Evolutionary conservation across 2,113 vertebrate genomes (phyloP).

Genomic region (Neogobius melanostomus): DNA sequence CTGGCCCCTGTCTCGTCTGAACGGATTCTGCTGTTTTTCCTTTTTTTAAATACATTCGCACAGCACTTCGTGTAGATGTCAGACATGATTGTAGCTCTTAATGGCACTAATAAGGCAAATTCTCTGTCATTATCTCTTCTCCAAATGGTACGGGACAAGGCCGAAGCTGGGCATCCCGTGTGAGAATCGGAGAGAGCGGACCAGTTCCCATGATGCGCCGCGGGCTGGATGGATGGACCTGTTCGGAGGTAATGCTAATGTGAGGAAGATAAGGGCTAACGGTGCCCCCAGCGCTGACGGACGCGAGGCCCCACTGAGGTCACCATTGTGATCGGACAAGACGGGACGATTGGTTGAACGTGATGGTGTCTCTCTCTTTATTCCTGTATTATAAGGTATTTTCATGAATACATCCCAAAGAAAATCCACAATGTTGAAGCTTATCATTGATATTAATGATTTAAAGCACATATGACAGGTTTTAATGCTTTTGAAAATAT

Average conservation of each 20-base stretch:
- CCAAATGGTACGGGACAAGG: conserved; percentile 42
- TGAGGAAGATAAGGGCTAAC: conserved; percentile 30
- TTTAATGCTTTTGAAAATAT: too few relatives aligned
- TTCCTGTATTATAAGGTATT: background rate
- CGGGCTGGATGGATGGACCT: conserved; percentile 10
- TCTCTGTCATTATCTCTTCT: conserved; percentile 71
- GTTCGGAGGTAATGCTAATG: conserved; percentile 29
- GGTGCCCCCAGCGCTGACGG: conserved; percentile 1
- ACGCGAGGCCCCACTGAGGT: conserved; percentile 2
- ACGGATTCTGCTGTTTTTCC: too few relatives aligned
- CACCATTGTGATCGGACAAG: background rate
- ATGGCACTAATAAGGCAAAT: conserved; percentile 75
- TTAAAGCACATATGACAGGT: too few relatives aligned
- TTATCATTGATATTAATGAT: too few relatives aligned
- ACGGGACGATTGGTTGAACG: background rate
- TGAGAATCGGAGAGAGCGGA: conserved; percentile 34
- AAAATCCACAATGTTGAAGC: background rate
- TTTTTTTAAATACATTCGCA: background rate
- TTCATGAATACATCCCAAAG: background rate
- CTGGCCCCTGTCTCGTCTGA: too few relatives aligned
- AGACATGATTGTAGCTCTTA: conserved; percentile 63
- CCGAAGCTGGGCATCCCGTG: conserved; percentile 13
- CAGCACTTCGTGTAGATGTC: conserved; percentile 45
- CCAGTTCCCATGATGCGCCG: conserved; percentile 3
- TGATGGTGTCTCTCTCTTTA: background rate